Base-by-base conservation (phyloP, 2,113 vertebrate species). In the Hucho hucho region DNA sequence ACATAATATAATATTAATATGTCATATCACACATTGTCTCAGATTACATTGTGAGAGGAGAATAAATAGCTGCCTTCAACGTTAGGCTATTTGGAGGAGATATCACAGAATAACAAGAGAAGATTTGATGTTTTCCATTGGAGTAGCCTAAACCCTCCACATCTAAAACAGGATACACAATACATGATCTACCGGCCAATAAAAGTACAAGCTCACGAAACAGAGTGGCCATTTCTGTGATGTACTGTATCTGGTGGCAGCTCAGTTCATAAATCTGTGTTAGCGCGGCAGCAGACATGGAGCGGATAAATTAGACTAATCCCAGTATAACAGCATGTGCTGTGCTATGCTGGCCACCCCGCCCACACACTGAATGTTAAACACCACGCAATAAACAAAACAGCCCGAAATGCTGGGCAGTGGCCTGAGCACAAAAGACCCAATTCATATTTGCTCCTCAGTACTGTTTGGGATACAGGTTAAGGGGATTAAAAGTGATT, bases 321-420 rank as follows among this genome's bases (percentile, higher is more conserved):
- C 69, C 77, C 46, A 26, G 29, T 63, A 66, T 28, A 64, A 64
- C 64, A 72, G 64, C 68, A 56, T 77, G 75, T 22, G 24, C 58
- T 61, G 53, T 68, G 37, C 37, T 43, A 64, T 28, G 58, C 32
- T 65, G 65, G 76, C 64, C 69, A 75, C 58, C 64, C 43, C 73
- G 47, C 74, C 64, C 76, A 78, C 80, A 73, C 76, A 72, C 73
- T 75, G 76, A 78, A 78, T 72, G 64, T 73, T 79, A 68, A 81
- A 68, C 74, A 76, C 78, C 73, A 61, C 22, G 64, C 53, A 13
- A 63, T 71, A 68, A 72, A 69, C 64, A 72, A 64, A 69, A 49
- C 47, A 59, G 53, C 49, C 47, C 72, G 12, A 61, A 53, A 64
- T 49, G 24, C 64, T 53, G 49, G 47, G 47, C 68, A 46, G 46